Evolutionary conservation across 2,888 invertebrate species (phyloP).

Genomic region (Amblyjoppa proteus): DNA sequence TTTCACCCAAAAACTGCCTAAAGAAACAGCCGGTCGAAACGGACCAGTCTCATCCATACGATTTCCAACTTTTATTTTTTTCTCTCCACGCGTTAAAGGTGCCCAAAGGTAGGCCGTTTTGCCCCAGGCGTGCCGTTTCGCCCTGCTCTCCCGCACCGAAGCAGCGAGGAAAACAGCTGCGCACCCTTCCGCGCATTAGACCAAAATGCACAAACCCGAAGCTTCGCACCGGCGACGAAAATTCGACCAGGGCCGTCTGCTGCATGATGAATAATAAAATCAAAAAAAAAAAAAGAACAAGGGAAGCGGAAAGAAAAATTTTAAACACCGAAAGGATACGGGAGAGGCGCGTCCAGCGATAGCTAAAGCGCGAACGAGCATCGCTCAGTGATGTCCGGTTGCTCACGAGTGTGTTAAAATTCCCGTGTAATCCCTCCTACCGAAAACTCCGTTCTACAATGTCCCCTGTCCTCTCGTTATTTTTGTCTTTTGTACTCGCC

Average conservation of each 20-base stretch:
- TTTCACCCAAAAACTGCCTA: too few species aligned
- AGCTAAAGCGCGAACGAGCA: constrained; percentile 5
- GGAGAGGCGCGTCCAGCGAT: neutral
- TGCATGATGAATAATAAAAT: neutral
- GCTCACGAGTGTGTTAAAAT: constrained; percentile 48
- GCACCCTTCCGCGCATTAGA: neutral
- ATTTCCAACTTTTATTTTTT: too few species aligned
- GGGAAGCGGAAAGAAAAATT: constrained; percentile 5
- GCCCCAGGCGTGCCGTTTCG: neutral
- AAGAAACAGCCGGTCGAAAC: too few species aligned
- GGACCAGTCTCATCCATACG: too few species aligned
- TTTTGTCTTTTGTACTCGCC: constrained; percentile 20
- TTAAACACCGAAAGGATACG: constrained; percentile 6
- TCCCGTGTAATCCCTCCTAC: constrained; percentile 53
- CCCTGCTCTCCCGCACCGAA: neutral
- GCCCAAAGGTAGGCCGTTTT: neutral
- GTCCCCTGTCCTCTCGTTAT: constrained; percentile 18
- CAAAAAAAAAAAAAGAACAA: neutral
- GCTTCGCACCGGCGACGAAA: neutral
- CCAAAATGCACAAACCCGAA: neutral
- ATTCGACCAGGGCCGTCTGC: neutral
- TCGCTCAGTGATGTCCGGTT: neutral
- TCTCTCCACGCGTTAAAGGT: neutral
- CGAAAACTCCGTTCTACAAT: constrained; percentile 31
- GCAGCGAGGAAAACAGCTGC: neutral